Evolutionary conservation across 1,140 invertebrate species (phyloP).

Genomic region (Diprion similis): DNA sequence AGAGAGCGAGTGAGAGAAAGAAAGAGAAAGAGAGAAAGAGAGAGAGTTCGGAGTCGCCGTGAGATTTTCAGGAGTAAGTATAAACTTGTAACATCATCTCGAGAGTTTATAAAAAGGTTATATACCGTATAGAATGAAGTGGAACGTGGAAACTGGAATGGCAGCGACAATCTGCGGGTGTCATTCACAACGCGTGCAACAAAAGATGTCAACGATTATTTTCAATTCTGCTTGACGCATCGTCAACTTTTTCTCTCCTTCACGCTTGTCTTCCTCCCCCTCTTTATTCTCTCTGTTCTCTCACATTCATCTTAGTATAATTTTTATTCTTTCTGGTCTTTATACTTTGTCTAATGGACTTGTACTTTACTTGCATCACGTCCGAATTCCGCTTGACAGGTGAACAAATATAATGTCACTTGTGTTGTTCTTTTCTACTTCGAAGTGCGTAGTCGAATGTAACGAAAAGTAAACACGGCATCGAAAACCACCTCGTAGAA

Average conservation of each 20-base stretch:
- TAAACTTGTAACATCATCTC: slow-evolving; percentile 41
- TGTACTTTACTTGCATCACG: neutral
- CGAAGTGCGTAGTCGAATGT: neutral
- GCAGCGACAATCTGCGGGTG: slow-evolving; percentile 46
- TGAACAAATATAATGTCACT: neutral
- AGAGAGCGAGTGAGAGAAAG: slow-evolving; percentile 6
- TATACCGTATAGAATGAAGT: slow-evolving; percentile 33
- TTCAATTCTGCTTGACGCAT: slow-evolving; percentile 1
- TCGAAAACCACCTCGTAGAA: neutral
- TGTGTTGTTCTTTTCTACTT: neutral
- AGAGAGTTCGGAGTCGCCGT: slow-evolving; percentile 29
- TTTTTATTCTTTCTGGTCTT: neutral
- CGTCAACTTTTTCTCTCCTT: neutral
- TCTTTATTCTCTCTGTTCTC: neutral
- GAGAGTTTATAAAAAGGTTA: slow-evolving; percentile 30
- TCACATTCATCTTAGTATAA: neutral
- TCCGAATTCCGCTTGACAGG: neutral
- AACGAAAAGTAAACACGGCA: neutral
- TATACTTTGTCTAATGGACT: neutral
- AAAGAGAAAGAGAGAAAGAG: slow-evolving; percentile 30
- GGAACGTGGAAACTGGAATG: slow-evolving; percentile 31
- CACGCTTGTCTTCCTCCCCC: neutral
- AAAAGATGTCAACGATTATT: neutral
- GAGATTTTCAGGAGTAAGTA: slow-evolving; percentile 6
- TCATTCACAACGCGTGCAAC: slow-evolving; percentile 31